These are phyloP conservation scores for Siphamia tubifer DNA, from an alignment of 2,113 vertebrate species.

Conservation along the genomic window DNA sequence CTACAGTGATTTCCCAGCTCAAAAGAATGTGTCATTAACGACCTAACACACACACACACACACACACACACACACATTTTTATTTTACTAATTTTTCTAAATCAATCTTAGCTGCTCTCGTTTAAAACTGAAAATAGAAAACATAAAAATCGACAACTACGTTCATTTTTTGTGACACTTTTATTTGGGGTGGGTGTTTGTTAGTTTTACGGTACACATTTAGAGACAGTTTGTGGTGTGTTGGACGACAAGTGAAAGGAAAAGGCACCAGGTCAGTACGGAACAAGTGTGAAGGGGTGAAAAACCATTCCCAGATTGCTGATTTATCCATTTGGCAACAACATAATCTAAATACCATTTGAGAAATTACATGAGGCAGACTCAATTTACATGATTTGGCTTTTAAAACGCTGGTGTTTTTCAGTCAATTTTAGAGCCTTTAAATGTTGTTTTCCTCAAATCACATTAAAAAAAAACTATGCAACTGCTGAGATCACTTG, in stretches of 20 bases:
- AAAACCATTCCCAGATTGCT: slow-evolving; percentile 28
- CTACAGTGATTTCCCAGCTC: slow-evolving; percentile 3
- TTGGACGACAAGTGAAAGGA: not conserved
- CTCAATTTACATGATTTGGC: not conserved
- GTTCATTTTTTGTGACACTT: slow-evolving; percentile 25
- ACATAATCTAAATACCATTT: not conserved
- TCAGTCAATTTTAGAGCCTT: not conserved
- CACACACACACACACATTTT: not conserved
- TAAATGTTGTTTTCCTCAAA: not conserved
- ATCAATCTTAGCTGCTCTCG: not conserved
- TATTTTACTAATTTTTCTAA: slow-evolving; percentile 19
- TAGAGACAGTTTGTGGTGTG: slow-evolving; percentile 22
- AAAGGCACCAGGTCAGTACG: slow-evolving; percentile 48
- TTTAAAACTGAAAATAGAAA: not conserved
- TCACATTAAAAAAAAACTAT: not conserved
- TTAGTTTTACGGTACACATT: slow-evolving; percentile 25
- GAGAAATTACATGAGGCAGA: slow-evolving; percentile 11
- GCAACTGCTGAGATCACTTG: not conserved
- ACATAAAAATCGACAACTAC: not conserved
- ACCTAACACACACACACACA: not conserved
- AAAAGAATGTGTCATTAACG: slow-evolving; percentile 32
- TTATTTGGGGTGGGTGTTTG: slow-evolving; percentile 52
- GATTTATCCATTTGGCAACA: not conserved
- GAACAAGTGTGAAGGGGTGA: not conserved
- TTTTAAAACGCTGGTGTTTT: too few species aligned